These are phyloP conservation scores for Homarus gammarus DNA, from an alignment of 2,888 invertebrate genomes.

Conservation along the genomic window DNA sequence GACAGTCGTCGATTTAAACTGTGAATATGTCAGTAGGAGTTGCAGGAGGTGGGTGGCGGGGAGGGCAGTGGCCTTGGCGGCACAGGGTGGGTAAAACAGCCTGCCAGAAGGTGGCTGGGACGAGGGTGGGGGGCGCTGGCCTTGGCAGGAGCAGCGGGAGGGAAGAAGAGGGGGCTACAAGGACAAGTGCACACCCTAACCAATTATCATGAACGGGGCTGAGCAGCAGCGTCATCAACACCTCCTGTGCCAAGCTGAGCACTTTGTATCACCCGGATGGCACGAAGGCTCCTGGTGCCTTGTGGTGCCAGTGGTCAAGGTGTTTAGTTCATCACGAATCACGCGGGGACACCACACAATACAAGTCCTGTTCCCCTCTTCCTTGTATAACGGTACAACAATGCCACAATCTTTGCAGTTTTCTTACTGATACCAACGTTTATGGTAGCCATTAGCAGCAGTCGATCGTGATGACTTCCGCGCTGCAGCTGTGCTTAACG, in stretches of 20 bases:
- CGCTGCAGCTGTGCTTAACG: not conserved
- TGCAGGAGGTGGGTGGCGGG: not conserved
- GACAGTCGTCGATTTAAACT: not conserved
- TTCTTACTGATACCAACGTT: not conserved
- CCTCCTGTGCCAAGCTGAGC: not conserved
- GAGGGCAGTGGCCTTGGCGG: not conserved
- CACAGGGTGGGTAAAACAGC: not conserved
- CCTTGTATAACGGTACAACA: constrained; percentile 11
- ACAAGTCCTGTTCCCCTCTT: not conserved
- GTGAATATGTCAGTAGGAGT: not conserved
- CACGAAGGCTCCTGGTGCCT: not conserved
- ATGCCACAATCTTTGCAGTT: not conserved
- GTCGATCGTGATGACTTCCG: not conserved
- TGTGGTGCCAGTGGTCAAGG: constrained; percentile 19
- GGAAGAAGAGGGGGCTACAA: constrained; percentile 22
- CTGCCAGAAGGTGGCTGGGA: not conserved
- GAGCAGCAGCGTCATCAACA: not conserved
- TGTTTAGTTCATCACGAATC: constrained; percentile 9
- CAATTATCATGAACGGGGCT: not conserved
- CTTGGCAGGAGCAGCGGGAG: constrained; percentile 37
- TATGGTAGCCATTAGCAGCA: not conserved
- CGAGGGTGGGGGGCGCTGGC: constrained; percentile 1
- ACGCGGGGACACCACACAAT: not conserved
- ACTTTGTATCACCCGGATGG: not conserved
- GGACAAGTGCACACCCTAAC: constrained; percentile 19